Base-by-base conservation (phyloP, 2,113 vertebrate genomes). In the Nycticryphes semicollaris region DNA sequence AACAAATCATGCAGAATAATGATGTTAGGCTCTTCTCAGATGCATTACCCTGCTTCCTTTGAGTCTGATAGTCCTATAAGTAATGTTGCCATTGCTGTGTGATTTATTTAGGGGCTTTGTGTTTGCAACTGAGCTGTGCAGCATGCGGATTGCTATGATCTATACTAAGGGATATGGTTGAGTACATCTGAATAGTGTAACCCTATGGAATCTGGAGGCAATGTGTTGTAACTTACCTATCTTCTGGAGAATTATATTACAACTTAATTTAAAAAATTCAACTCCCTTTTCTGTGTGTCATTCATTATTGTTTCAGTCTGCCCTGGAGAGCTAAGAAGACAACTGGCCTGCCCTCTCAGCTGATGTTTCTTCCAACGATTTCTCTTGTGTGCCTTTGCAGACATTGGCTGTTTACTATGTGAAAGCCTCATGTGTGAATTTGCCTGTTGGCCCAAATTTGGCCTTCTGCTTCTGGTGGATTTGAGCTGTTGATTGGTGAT, bases 181-280 rank as follows among this genome's bases (percentile, higher is more conserved):
- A 95, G 67, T 91, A 85, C 48, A 67, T 80, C 56, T 90, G 57
- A 91, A 81, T 56, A 85, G 59, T 67, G 84, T 64, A 95, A 94
- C 60, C 90, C 91, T 82, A n/a, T 43, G 76, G 96, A 97, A 96
- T 85, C 60, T 24, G 64, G 81, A 96, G 50, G 41, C 13, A 50
- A 78, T 57, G 6, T 45, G 27, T 87, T 79, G n/a, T 45, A 87
- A 78, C 82, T 92, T 91, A 69, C 30, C 4, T 22, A 64, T 59
- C 56, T 96, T 96, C 69, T 87, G 31, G 14, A 57, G 93, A 92
- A 93, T 84, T 68, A 63, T 53, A 91, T 84, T 90, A 91, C 83
- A 88, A 90, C 74, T 95, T 59, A 23, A 95, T 97, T 97, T 97
- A 77, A 96, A 78, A 97, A 91, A 93, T 77, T 84, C 14, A 59